These are phyloP conservation scores for Agrochola lychnidis DNA, from an alignment of 2,888 invertebrate species.

Conservation along the genomic window DNA sequence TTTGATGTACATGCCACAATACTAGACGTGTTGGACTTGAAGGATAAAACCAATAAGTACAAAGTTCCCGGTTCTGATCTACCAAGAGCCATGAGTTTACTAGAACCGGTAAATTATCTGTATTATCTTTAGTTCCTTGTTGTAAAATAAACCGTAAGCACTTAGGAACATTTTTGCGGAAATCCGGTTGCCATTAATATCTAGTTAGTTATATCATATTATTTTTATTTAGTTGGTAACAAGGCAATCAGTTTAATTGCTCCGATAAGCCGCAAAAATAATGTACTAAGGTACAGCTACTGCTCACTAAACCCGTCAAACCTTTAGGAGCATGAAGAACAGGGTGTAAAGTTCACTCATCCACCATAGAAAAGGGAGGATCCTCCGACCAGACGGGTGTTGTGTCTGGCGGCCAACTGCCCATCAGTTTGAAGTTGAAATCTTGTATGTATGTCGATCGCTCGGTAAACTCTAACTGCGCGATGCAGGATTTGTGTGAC, in stretches of 20 bases:
- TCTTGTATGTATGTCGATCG: too few species aligned
- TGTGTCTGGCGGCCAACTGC: too few species aligned
- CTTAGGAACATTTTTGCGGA: not conserved
- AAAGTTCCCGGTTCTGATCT: constrained; percentile 86
- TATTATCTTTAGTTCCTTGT: not conserved
- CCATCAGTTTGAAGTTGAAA: too few species aligned
- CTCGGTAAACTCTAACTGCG: too few species aligned
- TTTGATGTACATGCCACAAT: constrained; percentile 95
- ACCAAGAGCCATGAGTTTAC: constrained; percentile 91
- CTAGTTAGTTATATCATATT: not conserved
- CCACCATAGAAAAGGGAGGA: too few species aligned
- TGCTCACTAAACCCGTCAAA: not conserved
- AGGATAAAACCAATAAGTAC: constrained; percentile 75
- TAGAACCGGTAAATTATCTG: constrained; percentile 88
- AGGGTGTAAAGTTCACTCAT: too few species aligned
- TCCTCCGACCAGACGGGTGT: too few species aligned
- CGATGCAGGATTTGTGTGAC: too few species aligned
- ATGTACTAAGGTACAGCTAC: not conserved
- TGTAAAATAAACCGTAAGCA: not conserved
- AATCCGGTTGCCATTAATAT: not conserved
- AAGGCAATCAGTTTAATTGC: not conserved
- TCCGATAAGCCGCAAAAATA: not conserved
- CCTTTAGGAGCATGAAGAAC: too few species aligned
- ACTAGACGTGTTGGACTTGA: constrained; percentile 91
- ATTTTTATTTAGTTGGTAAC: not conserved